Conservation (phyloP, 1,140 invertebrate genomes). For the Heterodera schachtii region DNA sequence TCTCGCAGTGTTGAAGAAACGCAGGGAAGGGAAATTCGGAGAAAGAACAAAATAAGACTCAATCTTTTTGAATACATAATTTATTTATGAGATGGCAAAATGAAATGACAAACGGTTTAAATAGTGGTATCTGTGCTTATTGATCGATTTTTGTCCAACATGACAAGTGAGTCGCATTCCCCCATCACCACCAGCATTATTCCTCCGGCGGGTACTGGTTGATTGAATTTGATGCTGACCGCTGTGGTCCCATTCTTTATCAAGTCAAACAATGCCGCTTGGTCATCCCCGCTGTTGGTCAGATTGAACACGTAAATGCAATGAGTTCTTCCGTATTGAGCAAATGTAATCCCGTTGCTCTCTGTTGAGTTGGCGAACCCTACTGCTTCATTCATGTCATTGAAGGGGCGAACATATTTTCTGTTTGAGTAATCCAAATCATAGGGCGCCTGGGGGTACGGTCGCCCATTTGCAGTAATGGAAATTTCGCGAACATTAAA, state of each 20-base stretch:
- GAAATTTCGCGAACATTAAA: constrained; percentile 32
- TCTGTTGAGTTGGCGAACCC: constrained; percentile 26
- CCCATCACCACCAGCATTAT: constrained; percentile 25
- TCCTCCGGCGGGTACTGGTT: constrained; percentile 21
- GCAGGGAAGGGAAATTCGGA: not conserved
- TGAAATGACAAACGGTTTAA: not conserved
- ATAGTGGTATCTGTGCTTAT: constrained; percentile 1
- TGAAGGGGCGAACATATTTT: constrained; percentile 31
- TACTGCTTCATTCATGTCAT: constrained; percentile 29
- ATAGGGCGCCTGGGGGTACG: constrained; percentile 20
- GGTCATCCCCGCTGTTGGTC: constrained; percentile 28
- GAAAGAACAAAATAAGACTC: not conserved
- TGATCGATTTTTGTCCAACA: constrained; percentile 8
- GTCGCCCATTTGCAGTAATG: not conserved
- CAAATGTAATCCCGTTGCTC: constrained; percentile 26
- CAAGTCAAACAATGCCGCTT: constrained; percentile 18
- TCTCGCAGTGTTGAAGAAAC: not conserved
- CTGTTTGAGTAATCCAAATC: constrained; percentile 20
- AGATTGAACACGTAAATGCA: constrained; percentile 26
- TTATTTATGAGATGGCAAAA: not conserved
- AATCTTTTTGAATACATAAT: constrained; percentile 1
- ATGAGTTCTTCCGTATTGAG: not conserved
- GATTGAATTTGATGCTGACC: constrained; percentile 26
- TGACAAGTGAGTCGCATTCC: not conserved
- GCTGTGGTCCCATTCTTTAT: constrained; percentile 31